phyloP scores from a whole-genome alignment of 2,113 vertebrate species.

The Notarius lentiginosus region DNA sequence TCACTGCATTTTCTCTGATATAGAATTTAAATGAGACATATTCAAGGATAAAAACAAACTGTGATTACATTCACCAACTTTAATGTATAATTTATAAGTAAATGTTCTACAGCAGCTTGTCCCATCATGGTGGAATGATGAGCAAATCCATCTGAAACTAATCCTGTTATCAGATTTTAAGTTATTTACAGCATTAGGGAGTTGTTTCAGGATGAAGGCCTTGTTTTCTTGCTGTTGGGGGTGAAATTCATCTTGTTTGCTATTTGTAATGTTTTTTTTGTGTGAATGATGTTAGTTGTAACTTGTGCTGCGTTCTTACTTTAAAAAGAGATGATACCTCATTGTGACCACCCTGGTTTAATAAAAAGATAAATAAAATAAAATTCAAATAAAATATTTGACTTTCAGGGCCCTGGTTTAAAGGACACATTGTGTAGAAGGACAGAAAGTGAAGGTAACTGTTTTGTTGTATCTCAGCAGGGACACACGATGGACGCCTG shows the following conservation, averaged over 20 bases:
- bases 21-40: neutral
- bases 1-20: neutral
- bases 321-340: neutral
- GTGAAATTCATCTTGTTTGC: neutral
- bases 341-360: neutral
- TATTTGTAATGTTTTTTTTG: too few species aligned
- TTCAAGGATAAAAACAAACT: neutral
- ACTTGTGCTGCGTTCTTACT: neutral
- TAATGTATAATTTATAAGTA: neutral
- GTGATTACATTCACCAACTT: neutral
- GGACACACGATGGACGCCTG: slow-evolving; percentile 21
- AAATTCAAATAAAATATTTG: neutral
- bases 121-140: neutral
- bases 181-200: neutral
- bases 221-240: neutral
- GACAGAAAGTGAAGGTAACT: neutral
- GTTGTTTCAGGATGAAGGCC: neutral
- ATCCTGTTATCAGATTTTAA: neutral
- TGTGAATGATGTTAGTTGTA: neutral
- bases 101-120: too few species aligned
- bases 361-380: neutral
- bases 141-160: neutral
- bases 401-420: neutral
- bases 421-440: neutral
- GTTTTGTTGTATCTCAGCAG: slow-evolving; percentile 29